Evolutionary conservation across 1,140 invertebrate species (phyloP).

Genomic region (Cyrtorhinus lividipennis): DNA sequence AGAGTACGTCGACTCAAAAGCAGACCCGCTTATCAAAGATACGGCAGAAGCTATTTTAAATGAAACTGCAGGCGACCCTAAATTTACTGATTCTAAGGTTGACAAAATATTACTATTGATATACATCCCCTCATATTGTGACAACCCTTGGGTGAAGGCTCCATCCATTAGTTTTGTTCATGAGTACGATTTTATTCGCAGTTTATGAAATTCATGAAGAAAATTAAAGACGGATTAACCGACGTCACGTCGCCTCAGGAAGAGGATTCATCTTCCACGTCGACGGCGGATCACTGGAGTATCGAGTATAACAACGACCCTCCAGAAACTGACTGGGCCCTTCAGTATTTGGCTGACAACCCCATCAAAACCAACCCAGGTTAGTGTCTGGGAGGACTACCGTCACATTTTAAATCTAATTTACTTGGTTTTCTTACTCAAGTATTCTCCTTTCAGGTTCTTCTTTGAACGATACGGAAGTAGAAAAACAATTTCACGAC

Average conservation of each 20-base stretch:
- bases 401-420: too few species aligned
- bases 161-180: too few species aligned
- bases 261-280: slow-evolving; percentile 16
- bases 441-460: not conserved
- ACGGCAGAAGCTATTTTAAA: slow-evolving; percentile 18
- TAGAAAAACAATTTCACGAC: slow-evolving; percentile 30
- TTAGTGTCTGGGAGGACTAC: too few species aligned
- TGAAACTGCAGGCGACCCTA: slow-evolving; percentile 12
- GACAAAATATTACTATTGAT: too few species aligned
- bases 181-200: too few species aligned
- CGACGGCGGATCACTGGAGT: slow-evolving; percentile 12
- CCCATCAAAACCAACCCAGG: too few species aligned
- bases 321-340: slow-evolving; percentile 3
- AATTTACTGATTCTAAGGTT: slow-evolving; percentile 22
- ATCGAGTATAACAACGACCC: slow-evolving; percentile 23
- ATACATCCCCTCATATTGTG: too few species aligned
- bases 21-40: slow-evolving; percentile 1
- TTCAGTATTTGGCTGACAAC: slow-evolving; percentile 2
- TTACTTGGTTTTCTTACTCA: too few species aligned
- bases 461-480: not conserved
- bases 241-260: slow-evolving; percentile 26
- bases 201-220: slow-evolving; percentile 75
- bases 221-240: slow-evolving; percentile 49
- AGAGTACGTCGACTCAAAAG: slow-evolving; percentile 15
- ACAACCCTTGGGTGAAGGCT: too few species aligned